These are phyloP conservation scores for Torymus texanus DNA, from an alignment of 2,888 invertebrate genomes.

Conservation along the genomic window DNA sequence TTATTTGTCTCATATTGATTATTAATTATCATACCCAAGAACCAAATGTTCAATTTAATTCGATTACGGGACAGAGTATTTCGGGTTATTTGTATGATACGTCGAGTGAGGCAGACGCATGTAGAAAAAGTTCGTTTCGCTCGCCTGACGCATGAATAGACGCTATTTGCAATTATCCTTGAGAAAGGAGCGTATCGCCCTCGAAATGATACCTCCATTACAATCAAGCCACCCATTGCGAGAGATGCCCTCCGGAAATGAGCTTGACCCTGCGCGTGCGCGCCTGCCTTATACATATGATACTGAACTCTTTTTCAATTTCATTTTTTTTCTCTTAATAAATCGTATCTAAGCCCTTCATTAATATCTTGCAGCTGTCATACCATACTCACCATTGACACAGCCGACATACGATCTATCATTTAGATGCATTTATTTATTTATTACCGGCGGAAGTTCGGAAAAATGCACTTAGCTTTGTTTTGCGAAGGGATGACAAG, in stretches of 20 bases:
- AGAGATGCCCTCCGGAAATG: conserved; percentile 62
- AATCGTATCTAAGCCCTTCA: conserved; percentile 38
- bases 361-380: conserved; percentile 48
- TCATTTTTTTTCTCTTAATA: conserved; percentile 28
- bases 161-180: conserved; percentile 73
- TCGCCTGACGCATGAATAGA: conserved; percentile 62
- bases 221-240: conserved; percentile 74
- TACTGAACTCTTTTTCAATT: conserved; percentile 38
- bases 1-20: no score
- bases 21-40: neutral
- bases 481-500: no score
- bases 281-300: conserved; percentile 5
- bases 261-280: conserved; percentile 30
- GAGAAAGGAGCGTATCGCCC: conserved; percentile 66
- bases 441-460: conserved; percentile 24
- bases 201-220: conserved; percentile 73
- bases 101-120: neutral
- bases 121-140: conserved; percentile 25
- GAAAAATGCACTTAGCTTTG: conserved; percentile 1
- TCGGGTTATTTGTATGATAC: conserved; percentile 64
- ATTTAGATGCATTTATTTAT: conserved; percentile 30
- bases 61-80: neutral
- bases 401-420: conserved; percentile 4
- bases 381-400: neutral
- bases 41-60: conserved; percentile 38